Base-by-base conservation (phyloP, 2,113 vertebrate species). In the Burhinus bistriatus region DNA sequence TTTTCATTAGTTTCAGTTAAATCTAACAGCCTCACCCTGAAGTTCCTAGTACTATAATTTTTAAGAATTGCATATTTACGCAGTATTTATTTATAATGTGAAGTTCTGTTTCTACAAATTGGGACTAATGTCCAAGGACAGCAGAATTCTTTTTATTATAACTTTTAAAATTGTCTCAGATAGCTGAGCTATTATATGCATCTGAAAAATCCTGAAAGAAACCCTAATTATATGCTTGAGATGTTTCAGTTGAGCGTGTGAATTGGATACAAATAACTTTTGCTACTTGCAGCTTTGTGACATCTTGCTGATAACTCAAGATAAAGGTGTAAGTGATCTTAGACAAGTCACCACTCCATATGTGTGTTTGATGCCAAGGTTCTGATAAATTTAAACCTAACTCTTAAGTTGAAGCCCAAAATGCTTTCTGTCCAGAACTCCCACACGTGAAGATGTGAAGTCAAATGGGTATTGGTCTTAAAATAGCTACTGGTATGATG, bases 381-480 rank as follows among this genome's bases (percentile, higher is more conserved):
- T 87, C n/a, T 69, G 75, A 42, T 83, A 66, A 47, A 68, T 81
- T 61, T 45, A 40, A 93, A 69, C 40, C 69, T 1, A 0, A 4
- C 47, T 45, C 58, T 71, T 66, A 26, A 77, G 52, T 34, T 84
- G 40, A 77, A 58, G 16, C 36, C 36, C 25, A 8, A 49, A 75
- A 57, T 36, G 16, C 32, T 82, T 87, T 76, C 61, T 83, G 3
- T 72, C 51, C 38, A 68, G 55, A 92, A n/a, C 40, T 61, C 71
- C 12, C 38, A 40, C 12, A 23, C 0, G 0, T 66, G 71, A 40
- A 78, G 65, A 38, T 42, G 32, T 36, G 65, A 93, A 85, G 30
- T 62, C 52, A 90, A 47, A 70, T 26, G 92, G n/a, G 9, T 65
- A 19, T 71, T 89, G 91, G 80, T 91, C 87, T 94, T 72, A 83